phyloP scores from a whole-genome alignment of 2,113 vertebrate species.

The Heterocephalus glaber region DNA sequence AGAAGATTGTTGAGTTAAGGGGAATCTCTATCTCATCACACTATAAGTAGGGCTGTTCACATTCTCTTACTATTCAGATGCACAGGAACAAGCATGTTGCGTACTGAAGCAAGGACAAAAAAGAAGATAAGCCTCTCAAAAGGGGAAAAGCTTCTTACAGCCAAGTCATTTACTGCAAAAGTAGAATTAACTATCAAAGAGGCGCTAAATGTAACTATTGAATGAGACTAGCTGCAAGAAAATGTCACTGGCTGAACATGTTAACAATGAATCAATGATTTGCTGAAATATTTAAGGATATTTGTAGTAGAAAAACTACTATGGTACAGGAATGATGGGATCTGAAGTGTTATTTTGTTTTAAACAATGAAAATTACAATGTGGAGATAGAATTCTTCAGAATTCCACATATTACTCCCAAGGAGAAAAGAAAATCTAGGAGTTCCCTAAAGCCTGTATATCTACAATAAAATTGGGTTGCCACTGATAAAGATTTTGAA shows the following conservation, averaged over 20 bases:
- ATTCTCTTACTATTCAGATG: neutral
- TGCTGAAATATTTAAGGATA: neutral
- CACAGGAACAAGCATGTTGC: neutral
- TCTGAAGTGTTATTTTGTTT: neutral
- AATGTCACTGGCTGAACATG: neutral
- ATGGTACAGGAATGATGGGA: neutral
- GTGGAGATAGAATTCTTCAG: constrained; percentile 28
- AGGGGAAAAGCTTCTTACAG: neutral
- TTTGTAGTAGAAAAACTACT: neutral
- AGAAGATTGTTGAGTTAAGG: neutral
- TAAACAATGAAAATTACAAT: neutral
- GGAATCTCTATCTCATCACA: neutral
- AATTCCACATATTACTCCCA: neutral
- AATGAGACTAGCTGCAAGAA: constrained; percentile 40
- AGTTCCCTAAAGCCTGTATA: neutral
- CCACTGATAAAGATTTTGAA: neutral
- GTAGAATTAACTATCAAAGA: neutral
- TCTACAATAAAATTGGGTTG: neutral
- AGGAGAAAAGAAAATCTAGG: neutral
- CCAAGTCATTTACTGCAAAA: neutral
- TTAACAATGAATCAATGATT: neutral
- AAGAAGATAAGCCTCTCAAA: neutral
- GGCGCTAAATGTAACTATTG: neutral
- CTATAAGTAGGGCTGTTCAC: neutral
- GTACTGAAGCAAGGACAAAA: neutral